These are phyloP conservation scores for Tenrec ecaudatus DNA, from an alignment of 2,113 vertebrate genomes.

Conservation along the genomic window DNA sequence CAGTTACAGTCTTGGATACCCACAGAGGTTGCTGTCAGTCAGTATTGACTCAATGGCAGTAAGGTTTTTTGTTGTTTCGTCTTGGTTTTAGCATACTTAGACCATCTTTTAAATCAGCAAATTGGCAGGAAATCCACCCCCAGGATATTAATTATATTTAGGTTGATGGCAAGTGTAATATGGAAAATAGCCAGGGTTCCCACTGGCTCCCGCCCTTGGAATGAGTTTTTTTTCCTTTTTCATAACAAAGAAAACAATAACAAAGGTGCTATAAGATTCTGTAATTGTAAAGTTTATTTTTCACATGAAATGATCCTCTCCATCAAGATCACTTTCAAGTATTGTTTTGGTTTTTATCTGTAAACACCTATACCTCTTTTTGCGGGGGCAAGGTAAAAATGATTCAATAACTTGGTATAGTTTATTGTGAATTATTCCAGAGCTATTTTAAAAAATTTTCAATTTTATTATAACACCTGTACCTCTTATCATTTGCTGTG, in stretches of 20 bases:
- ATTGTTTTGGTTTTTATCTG: not conserved
- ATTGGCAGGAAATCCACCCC: constrained; percentile 23
- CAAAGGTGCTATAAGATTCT: not conserved
- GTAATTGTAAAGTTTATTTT: not conserved
- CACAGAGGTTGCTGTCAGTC: no score
- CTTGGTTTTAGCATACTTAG: not conserved
- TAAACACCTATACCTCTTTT: not conserved
- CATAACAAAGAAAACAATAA: not conserved
- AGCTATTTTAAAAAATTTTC: no score
- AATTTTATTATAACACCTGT: not conserved
- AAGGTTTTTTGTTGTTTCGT: no score
- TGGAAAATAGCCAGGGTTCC: constrained; percentile 46
- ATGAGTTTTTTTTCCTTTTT: not conserved
- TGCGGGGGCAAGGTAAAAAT: not conserved
- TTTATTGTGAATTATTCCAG: no score
- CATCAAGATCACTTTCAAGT: not conserved
- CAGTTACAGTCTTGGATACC: no score
- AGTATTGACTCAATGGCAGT: no score
- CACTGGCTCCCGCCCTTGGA: not conserved
- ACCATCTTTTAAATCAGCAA: constrained; percentile 33
- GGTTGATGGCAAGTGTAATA: constrained; percentile 38
- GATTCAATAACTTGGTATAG: no score
- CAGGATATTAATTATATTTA: constrained; percentile 54
- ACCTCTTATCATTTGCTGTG: not conserved
- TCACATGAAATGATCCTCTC: not conserved